Evolutionary conservation across 2,888 invertebrate genomes (phyloP).

Genomic region (Microplitis manilae): DNA sequence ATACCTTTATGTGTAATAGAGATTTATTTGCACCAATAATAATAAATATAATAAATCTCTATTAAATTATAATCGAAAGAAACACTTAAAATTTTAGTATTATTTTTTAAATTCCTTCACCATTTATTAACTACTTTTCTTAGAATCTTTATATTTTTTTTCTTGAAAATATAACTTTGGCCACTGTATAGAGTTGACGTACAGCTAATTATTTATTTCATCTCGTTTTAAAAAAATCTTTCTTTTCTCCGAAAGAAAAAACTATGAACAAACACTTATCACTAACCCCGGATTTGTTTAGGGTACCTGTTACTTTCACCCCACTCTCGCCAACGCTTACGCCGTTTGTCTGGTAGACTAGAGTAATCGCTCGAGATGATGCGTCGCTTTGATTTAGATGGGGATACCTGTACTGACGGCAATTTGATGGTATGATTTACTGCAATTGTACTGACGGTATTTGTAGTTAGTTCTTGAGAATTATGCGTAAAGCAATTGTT

Average conservation of each 20-base stretch:
- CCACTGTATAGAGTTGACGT: constrained; percentile 37
- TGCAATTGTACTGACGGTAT: constrained; percentile 29
- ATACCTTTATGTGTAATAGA: not conserved
- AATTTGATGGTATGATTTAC: constrained; percentile 48
- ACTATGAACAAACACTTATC: constrained; percentile 20
- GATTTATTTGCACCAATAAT: constrained; percentile 39
- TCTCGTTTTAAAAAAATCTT: constrained; percentile 22
- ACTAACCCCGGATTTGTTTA: constrained; percentile 68
- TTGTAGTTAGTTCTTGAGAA: constrained; percentile 23
- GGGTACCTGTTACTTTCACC: constrained; percentile 67
- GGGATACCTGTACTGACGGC: constrained; percentile 38
- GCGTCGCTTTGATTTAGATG: constrained; percentile 59
- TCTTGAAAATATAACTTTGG: constrained; percentile 50
- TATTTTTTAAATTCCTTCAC: not conserved
- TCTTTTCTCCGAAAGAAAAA: constrained; percentile 13
- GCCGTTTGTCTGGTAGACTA: constrained; percentile 60
- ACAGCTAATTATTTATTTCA: constrained; percentile 33
- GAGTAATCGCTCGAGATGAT: constrained; percentile 61
- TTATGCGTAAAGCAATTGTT: constrained; percentile 45
- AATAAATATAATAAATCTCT: constrained; percentile 2
- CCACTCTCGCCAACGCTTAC: constrained; percentile 69
- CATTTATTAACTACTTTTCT: constrained; percentile 15
- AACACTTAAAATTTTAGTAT: constrained; percentile 8
- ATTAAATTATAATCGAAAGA: constrained; percentile 8
- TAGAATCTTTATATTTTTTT: constrained; percentile 26